Conservation (phyloP, 2,797 vertebrate species). For the Silurus lanzhouensis region DNA sequence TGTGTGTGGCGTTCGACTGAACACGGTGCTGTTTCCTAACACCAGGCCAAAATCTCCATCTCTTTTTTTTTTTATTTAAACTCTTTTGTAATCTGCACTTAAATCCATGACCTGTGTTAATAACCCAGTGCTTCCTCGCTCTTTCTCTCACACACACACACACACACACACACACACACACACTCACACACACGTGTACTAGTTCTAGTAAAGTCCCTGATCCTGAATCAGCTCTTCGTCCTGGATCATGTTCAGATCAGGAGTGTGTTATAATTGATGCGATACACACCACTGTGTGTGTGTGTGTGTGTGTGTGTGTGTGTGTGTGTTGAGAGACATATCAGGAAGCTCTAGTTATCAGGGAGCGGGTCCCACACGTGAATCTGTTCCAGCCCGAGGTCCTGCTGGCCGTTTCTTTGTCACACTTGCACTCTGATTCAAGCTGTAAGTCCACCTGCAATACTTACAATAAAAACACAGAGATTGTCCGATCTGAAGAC, state of each 20-base stretch:
- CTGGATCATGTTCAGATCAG: neutral
- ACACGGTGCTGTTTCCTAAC: conserved; percentile 49
- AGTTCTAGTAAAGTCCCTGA: neutral
- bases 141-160: neutral
- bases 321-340: conserved; percentile 41
- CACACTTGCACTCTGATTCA: conserved; percentile 75
- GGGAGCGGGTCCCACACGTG: conserved; percentile 46
- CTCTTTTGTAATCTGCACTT: conserved; percentile 62
- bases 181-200: neutral
- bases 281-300: conserved; percentile 6
- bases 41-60: conserved; percentile 41
- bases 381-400: conserved; percentile 57
- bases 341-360: conserved; percentile 53
- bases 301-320: conserved; percentile 39
- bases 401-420: conserved; percentile 73
- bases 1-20: neutral
- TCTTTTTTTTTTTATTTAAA: conserved; percentile 44
- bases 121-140: conserved; percentile 53
- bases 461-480: conserved; percentile 74
- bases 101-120: conserved; percentile 58
- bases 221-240: conserved; percentile 26
- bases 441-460: conserved; percentile 72
- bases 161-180: neutral
- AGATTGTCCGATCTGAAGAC: conserved; percentile 70
- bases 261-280: no score